Base-by-base conservation (phyloP, 2,113 vertebrate species). In the Eupsittula cactorum region DNA sequence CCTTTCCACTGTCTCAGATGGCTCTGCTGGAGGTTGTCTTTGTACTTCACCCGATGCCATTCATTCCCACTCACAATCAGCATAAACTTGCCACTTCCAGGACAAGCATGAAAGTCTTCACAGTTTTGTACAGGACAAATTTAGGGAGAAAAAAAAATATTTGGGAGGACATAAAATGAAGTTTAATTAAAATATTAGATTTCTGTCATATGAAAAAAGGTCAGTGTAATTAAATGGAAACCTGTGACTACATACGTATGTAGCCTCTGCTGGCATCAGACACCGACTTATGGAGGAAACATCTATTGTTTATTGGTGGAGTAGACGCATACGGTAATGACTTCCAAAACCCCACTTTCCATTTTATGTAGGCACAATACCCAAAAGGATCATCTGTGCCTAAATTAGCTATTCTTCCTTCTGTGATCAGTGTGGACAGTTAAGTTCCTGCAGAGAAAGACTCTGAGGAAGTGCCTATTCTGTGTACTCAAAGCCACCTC, bases 91-190 rank as follows among this genome's bases (percentile, higher is more conserved):
- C 10, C 39, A 46, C 29, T 85, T 92, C 41, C 52, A 77, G 60
- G 59, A 46, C 2, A 20, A 65, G 29, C 28, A 63, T 16, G 23
- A 63, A 87, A 77, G 3, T 17, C 23, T 41, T 77, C 29, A 78
- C n/a, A 35, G 9, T 11, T 80, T 71, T 6, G 0, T 37, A 63
- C 9, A 33, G 17, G 47, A 2, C 13, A 71, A 20, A 83, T 46
- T 44, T 37, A 42, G 11, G 25, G 13, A 57, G 16, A 8, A 49
- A 77, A 78, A 78, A 65, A 13, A 18, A 28, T 24, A 25, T 15
- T 0, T 18, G 4, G 1, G 2, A 13, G 5, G 5, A 4, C 42
- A 5, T 5, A 18, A 28, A 67, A 77, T 55, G 6, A 37, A 7
- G 3, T n/a, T 80, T 19, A 52, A 73, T 33, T 52, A 74, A 90